A percentile compares a stretch with the other conserved stretches of the same genome.
Evolutionary conservation across 1,140 invertebrate genomes (phyloP).

Genomic region (Hestina assimilis): DNA sequence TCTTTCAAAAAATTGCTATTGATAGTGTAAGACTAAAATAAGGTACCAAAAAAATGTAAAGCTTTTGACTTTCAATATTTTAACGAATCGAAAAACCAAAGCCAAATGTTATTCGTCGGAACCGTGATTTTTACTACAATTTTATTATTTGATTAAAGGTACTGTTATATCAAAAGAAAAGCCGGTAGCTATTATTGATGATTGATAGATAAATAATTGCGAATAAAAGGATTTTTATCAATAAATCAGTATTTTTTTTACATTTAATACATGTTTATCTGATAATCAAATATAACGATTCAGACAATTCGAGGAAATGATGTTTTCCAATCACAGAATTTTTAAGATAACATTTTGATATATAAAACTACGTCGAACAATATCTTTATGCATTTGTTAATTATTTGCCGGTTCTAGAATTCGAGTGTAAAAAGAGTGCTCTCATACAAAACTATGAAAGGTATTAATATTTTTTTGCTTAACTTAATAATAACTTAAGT

Average conservation of each 20-base stretch:
- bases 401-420: not conserved
- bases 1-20: too few relatives aligned
- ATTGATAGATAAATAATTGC: not conserved
- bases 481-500: too few relatives aligned
- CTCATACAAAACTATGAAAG: not conserved
- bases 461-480: not conserved
- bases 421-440: not conserved
- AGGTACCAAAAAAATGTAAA: too few relatives aligned
- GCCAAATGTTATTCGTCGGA: too few relatives aligned
- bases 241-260: not conserved
- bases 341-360: slow-evolving; percentile 11
- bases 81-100: too few relatives aligned
- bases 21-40: too few relatives aligned
- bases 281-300: not conserved
- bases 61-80: too few relatives aligned
- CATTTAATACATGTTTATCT: slow-evolving; percentile 3
- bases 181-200: not conserved
- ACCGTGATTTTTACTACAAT: too few relatives aligned
- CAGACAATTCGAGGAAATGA: slow-evolving; percentile 10
- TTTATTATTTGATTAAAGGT: not conserved
- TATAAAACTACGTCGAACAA: not conserved
- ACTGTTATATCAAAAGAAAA: not conserved
- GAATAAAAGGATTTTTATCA: not conserved
- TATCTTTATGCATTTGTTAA: not conserved
- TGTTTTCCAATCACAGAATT: slow-evolving; percentile 9